Percentiles rank a stretch among this genome's conserved stretches.
phyloP scores from a whole-genome alignment of 2,888 invertebrate species.

The Phortica magna region DNA sequence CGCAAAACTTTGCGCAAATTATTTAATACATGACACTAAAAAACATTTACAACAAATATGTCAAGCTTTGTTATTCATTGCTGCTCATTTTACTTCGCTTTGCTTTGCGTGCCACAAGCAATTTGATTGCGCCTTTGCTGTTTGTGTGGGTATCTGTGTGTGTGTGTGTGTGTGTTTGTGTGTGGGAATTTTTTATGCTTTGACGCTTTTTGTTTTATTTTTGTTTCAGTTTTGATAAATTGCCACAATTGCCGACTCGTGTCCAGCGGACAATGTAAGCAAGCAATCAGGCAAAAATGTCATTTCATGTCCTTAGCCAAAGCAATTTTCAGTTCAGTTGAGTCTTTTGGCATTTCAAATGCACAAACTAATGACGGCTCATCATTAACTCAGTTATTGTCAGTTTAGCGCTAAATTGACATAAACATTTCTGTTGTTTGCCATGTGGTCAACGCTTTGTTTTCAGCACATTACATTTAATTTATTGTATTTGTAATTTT shows the following conservation, averaged over 20 bases:
- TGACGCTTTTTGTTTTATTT: background rate
- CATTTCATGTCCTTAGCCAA: conserved; percentile 37
- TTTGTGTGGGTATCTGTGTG: background rate
- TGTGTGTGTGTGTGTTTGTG: conserved; percentile 21
- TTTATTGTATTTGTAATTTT: conserved; percentile 44
- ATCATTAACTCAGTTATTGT: conserved; percentile 65
- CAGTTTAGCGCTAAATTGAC: conserved; percentile 65
- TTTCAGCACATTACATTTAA: conserved; percentile 49
- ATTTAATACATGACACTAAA: conserved; percentile 39
- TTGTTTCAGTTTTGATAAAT: conserved; percentile 22
- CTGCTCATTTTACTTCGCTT: background rate
- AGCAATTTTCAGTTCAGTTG: background rate
- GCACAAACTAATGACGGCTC: conserved; percentile 55
- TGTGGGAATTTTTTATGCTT: conserved; percentile 18
- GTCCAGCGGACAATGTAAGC: conserved; percentile 37
- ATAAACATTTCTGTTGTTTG: conserved; percentile 45
- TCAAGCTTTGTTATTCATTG: conserved; percentile 70
- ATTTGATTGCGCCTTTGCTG: conserved; percentile 51
- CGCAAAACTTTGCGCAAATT: conserved; percentile 11
- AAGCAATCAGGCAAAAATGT: conserved; percentile 37
- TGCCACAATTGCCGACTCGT: conserved; percentile 52
- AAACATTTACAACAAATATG: conserved; percentile 68
- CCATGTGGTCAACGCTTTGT: background rate
- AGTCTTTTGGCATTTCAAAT: conserved; percentile 31
- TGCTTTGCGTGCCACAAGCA: conserved; percentile 66